Conservation (phyloP, 1,140 invertebrate species). For the Trichonephila clavata region DNA sequence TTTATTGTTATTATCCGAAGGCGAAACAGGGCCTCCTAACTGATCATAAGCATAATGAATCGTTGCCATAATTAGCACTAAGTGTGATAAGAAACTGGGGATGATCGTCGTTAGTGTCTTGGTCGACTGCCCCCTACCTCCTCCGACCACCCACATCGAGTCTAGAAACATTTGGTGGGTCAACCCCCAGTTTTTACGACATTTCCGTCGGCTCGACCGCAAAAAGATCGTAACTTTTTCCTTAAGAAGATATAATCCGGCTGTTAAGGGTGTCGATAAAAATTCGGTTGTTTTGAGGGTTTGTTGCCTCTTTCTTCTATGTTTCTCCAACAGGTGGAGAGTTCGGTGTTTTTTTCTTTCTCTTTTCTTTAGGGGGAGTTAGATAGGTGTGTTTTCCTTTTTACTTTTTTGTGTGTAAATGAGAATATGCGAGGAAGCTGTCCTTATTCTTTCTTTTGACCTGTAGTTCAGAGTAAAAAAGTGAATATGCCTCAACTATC, state of each 20-base stretch:
- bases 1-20: too few species aligned
- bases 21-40: too few species aligned
- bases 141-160: not conserved
- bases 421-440: too few species aligned
- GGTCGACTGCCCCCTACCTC: not conserved
- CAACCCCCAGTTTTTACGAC: not conserved
- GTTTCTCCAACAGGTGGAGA: not conserved
- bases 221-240: not conserved
- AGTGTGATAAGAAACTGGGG: not conserved
- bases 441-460: too few species aligned
- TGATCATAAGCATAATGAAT: not conserved
- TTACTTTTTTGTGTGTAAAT: too few species aligned
- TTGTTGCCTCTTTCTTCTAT: not conserved
- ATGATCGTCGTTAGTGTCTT: not conserved
- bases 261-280: not conserved
- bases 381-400: accelerated
- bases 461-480: too few species aligned
- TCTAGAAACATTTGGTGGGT: not conserved
- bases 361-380: too few species aligned
- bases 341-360: not conserved
- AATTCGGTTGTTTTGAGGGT: not conserved
- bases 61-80: constrained; percentile 14
- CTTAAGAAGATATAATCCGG: not conserved
- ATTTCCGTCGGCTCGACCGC: not conserved
- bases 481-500: too few species aligned